Conservation (phyloP, 1,140 invertebrate species). For the Drosophila kepulauana region DNA sequence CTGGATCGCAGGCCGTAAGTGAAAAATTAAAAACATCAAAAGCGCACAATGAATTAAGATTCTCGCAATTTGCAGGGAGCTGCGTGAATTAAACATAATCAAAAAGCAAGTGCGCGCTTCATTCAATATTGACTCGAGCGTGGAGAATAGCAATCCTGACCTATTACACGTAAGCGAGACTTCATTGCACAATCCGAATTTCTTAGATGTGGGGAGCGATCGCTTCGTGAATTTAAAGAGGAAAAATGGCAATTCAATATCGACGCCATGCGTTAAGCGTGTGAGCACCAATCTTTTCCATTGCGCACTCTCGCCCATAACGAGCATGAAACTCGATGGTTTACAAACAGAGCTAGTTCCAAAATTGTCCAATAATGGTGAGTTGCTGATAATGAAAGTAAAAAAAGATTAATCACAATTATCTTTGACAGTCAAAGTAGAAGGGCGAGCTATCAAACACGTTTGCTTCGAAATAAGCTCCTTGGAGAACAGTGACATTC, state of each 20-base stretch:
- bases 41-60: not conserved
- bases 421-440: not conserved
- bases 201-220: not conserved
- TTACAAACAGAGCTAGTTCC: not conserved
- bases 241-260: slow-evolving; percentile 36
- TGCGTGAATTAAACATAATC: slow-evolving; percentile 59
- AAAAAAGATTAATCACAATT: not conserved
- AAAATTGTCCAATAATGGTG: slow-evolving; percentile 13
- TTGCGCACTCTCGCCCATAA: slow-evolving; percentile 66
- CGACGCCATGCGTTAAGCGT: slow-evolving; percentile 62
- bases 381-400: not conserved
- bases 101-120: slow-evolving; percentile 66
- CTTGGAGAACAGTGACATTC: not conserved
- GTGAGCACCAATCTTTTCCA: slow-evolving; percentile 49
- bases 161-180: slow-evolving; percentile 7
- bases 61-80: slow-evolving; percentile 35
- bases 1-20: slow-evolving; percentile 60
- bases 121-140: slow-evolving; percentile 75
- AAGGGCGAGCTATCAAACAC: slow-evolving; percentile 10
- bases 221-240: not conserved
- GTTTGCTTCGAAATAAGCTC: slow-evolving; percentile 17
- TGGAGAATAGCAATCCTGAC: slow-evolving; percentile 66
- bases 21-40: not conserved
- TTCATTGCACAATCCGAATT: not conserved
- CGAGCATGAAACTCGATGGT: slow-evolving; percentile 46